Evolutionary conservation across 2,888 invertebrate species (phyloP), one percentile per base, ranked within the genome.

Genomic region (Andrena fulva): DNA sequence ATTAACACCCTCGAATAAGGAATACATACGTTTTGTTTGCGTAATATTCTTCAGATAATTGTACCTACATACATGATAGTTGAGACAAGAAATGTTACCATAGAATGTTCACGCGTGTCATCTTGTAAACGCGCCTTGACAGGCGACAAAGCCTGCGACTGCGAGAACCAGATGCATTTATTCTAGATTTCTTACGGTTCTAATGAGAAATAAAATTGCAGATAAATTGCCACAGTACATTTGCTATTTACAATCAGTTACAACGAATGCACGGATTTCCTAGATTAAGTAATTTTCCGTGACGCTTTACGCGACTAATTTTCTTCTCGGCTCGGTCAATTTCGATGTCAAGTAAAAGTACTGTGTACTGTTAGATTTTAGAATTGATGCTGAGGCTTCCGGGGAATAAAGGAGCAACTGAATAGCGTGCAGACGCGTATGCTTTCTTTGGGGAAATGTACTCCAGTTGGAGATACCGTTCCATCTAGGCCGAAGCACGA

Each of bases 401-500:
- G 16, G 10, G 4, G n/a, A 59, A 59, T 35, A 27, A 12, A 16
- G n/a, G 8, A 10, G 10, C 10, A 52, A 52, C 20, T 52, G 20
- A 52, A 52, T 52, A 20, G 24, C 12, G 27, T 27, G 8, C 10
- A 56, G 27, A 24, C 10, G 20, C 24, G 54, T 2, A 8, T 20
- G 54, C 35, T 42, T 24, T n/a, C 16, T 35, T 27, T 31, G 27
- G 31, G 64, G 60, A 66, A 84, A 68, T 62, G 59, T 62, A 63
- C 67, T 63, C 63, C 50, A 74, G 79, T 71, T 74, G 62, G 68
- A 82, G 76, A 77, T 71, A 77, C 80, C 64, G 73, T 86, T 85
- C 71, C 71, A 69, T 79, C 70, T 69, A 74, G 54, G 64, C 64
- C 70, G 33, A 71, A 80, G 52, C 54, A 67, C 77, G 60, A 56